Evolutionary conservation across 2,888 invertebrate species (phyloP).

Genomic region (Laothoe populi): DNA sequence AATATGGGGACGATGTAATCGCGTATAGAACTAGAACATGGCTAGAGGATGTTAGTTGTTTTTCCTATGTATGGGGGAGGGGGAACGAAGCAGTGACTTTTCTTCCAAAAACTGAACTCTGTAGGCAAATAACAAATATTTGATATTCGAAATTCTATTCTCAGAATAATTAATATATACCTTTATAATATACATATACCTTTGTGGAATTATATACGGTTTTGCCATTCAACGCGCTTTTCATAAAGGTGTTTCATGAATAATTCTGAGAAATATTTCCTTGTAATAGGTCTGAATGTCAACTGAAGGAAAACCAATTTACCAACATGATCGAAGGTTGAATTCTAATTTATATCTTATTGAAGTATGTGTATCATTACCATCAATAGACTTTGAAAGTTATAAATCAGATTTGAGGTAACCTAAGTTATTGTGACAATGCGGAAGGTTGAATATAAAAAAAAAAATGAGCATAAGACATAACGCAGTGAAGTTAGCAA

Average conservation of each 20-base stretch:
- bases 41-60: background rate
- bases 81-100: background rate
- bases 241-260: constrained; percentile 24
- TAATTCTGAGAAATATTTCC: constrained; percentile 27
- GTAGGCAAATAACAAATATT: background rate
- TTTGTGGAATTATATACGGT: background rate
- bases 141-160: background rate
- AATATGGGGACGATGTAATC: background rate
- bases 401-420: background rate
- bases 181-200: background rate
- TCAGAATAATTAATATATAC: background rate
- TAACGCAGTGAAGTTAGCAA: background rate
- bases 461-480: background rate
- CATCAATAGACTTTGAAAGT: background rate
- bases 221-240: background rate
- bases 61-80: too few species aligned
- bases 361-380: background rate
- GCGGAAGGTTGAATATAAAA: background rate
- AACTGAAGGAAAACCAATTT: constrained; percentile 14
- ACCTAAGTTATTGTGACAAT: background rate
- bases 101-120: background rate
- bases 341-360: constrained; percentile 8
- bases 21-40: background rate
- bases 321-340: constrained; percentile 2
- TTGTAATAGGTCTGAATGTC: background rate